phyloP scores from a whole-genome alignment of 2,888 invertebrate genomes.

The Leucozona laternaria region DNA sequence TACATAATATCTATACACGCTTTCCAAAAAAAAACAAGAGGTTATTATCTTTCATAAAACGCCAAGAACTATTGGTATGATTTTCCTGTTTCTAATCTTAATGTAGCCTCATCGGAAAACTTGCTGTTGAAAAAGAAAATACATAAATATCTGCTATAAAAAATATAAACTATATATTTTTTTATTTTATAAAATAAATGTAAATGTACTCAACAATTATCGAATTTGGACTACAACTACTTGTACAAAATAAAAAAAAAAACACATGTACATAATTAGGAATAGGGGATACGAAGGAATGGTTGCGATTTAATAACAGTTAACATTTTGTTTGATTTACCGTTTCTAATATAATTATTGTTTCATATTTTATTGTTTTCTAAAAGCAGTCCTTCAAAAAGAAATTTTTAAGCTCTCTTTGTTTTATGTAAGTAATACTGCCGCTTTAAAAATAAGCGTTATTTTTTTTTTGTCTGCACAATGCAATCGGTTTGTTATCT shows the following conservation, averaged over 20 bases:
- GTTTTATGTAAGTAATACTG: conserved; percentile 70
- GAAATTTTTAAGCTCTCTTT: conserved; percentile 39
- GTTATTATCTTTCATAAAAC: too few relatives aligned
- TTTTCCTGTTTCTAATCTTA: background rate
- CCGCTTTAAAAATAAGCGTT: conserved; percentile 73
- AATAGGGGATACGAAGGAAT: conserved; percentile 68
- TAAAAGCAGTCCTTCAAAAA: conserved; percentile 45
- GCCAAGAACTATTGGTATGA: too few relatives aligned
- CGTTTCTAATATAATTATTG: conserved; percentile 42
- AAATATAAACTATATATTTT: conserved; percentile 68
- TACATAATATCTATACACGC: too few relatives aligned
- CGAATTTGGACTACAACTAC: conserved; percentile 46
- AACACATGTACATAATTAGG: conserved; percentile 38
- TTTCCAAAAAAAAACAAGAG: too few relatives aligned
- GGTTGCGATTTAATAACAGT: conserved; percentile 57
- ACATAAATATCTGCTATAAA: conserved; percentile 41
- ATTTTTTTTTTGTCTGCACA: conserved; percentile 48
- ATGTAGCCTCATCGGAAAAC: background rate
- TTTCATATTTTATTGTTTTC: conserved; percentile 35
- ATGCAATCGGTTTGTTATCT: conserved; percentile 20
- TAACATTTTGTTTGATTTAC: conserved; percentile 24
- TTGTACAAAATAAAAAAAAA: conserved; percentile 15
- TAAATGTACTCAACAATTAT: conserved; percentile 46
- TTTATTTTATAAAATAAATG: conserved; percentile 50
- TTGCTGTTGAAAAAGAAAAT: background rate